Evolutionary conservation across 2,888 invertebrate genomes (phyloP), one percentile per base, ranked within the genome.

Genomic region (Synanthedon tipuliformis): DNA sequence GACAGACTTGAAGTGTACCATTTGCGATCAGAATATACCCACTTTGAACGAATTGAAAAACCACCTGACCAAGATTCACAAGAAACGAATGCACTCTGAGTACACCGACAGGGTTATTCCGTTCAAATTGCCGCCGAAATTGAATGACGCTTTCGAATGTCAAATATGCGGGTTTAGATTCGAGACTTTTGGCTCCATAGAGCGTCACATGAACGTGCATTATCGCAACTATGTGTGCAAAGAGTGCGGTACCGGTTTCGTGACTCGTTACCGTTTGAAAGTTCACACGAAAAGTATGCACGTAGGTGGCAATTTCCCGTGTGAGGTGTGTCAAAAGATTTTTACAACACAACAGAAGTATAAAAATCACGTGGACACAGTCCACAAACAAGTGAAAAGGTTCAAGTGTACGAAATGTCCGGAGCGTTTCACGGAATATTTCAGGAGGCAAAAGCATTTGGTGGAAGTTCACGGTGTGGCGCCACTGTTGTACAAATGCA

Each of bases 181-280:
- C 41, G 83, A 84, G 54, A 84, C 84, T 0, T 85, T 84, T 51
- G 84, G 84, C 0, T 74, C 85, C 0, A 78, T 83, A 1, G 85
- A 85, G 40, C 53, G 81, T 0, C 85, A 86, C 55, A 86, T 86
- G 86, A 85, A 85, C 4, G 72, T 75, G 0, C 85, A 86, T 56
- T 86, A 71, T 54, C 73, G 81, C 27, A 84, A 84, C 15, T 81
- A 78, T 18, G 75, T 84, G 0, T 85, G 84, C 53, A 73, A 73
- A 12, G 77, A 78, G 3, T 85, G 84, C 18, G 85, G 83, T 0
- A 68, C 78, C 0, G 85, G 86, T 0, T 85, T 81, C 48, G 73
- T 81, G 0, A 85, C 83, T 0, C 77, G 75, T 57, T 78, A 81
- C 45, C 60, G 77, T 3, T 51, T 83, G 3, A 81, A 81, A 62